A percentile compares a stretch with the other conserved stretches of the same genome.
Conservation (phyloP, 30 jellyfish, hydroid and myxozoan genomes). For the Chrysaora quinquecirrha region DNA sequence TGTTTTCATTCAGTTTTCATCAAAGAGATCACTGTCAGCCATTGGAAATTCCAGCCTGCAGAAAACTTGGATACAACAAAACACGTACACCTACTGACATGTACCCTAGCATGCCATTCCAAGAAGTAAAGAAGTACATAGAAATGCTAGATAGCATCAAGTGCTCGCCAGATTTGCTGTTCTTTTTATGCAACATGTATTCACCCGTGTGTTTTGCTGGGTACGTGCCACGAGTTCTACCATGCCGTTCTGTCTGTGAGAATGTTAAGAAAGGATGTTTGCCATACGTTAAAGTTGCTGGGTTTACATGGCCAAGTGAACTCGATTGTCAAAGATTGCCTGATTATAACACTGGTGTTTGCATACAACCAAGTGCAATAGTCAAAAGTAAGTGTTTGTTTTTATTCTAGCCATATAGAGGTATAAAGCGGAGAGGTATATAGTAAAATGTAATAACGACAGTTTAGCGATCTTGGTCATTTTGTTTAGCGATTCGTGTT, state of each 20-base stretch:
- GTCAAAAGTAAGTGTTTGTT: conserved; percentile 26
- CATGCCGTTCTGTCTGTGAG: conserved; percentile 92
- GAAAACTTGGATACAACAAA: conserved; percentile 90
- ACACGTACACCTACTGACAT: conserved; percentile 60
- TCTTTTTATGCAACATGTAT: conserved; percentile 85
- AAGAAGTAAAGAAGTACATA: conserved; percentile 69
- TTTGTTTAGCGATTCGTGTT: too few species aligned
- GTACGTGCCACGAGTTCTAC: conserved; percentile 73
- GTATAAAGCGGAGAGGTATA: too few species aligned
- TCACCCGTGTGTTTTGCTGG: conserved; percentile 90
- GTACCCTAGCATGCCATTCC: conserved; percentile 68
- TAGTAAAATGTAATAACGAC: too few species aligned
- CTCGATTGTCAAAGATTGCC: conserved; percentile 83
- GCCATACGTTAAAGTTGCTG: conserved; percentile 51
- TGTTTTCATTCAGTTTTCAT: background rate
- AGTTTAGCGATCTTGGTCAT: too few species aligned
- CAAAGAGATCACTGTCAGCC: conserved; percentile 65
- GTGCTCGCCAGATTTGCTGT: conserved; percentile 75
- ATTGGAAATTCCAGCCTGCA: conserved; percentile 69
- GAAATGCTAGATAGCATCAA: conserved; percentile 56
- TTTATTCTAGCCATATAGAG: too few species aligned
- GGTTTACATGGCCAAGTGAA: conserved; percentile 90
- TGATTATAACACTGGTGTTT: conserved; percentile 88
- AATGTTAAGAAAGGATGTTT: conserved; percentile 76
- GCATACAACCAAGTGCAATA: conserved; percentile 94